Conservation (phyloP, 2,888 invertebrate genomes). For the Sarcophaga subvicina region DNA sequence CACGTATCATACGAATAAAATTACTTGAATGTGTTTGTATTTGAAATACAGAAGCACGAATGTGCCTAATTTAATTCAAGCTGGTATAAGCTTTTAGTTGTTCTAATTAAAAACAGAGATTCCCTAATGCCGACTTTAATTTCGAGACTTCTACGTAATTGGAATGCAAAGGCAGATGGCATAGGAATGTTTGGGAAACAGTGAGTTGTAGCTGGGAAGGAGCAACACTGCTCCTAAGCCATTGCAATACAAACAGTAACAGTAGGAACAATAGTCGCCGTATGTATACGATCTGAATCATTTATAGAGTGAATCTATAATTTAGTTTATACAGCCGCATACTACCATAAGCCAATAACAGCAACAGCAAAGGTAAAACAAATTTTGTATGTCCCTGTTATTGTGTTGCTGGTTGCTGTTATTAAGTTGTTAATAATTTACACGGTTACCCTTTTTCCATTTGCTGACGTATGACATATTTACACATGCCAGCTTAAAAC, state of each 20-base stretch:
- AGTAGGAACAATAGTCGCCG: background rate
- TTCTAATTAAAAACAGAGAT: slow-evolving; percentile 14
- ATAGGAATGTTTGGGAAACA: slow-evolving; percentile 13
- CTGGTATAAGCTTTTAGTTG: background rate
- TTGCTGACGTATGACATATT: slow-evolving; percentile 68
- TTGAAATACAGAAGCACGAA: background rate
- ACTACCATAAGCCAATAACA: no score
- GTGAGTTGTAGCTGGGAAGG: no score
- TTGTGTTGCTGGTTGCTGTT: slow-evolving; percentile 24
- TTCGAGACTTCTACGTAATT: background rate
- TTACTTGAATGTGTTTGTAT: background rate
- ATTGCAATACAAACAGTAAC: background rate
- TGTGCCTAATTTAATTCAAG: slow-evolving; percentile 24
- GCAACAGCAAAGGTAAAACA: background rate
- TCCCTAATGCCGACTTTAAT: background rate
- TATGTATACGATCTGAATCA: slow-evolving; percentile 11
- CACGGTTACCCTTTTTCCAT: slow-evolving; percentile 61
- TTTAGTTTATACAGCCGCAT: slow-evolving; percentile 20
- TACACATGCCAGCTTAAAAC: slow-evolving; percentile 49
- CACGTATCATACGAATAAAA: no score
- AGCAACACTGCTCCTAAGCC: background rate
- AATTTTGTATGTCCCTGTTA: slow-evolving; percentile 9
- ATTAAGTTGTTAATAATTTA: slow-evolving; percentile 58
- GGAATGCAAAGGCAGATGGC: background rate
- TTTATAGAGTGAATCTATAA: slow-evolving; percentile 31